Percentiles rank a stretch among this genome's conserved stretches.
Conservation (phyloP, 2,797 vertebrate species). For the Chelmon rostratus region DNA sequence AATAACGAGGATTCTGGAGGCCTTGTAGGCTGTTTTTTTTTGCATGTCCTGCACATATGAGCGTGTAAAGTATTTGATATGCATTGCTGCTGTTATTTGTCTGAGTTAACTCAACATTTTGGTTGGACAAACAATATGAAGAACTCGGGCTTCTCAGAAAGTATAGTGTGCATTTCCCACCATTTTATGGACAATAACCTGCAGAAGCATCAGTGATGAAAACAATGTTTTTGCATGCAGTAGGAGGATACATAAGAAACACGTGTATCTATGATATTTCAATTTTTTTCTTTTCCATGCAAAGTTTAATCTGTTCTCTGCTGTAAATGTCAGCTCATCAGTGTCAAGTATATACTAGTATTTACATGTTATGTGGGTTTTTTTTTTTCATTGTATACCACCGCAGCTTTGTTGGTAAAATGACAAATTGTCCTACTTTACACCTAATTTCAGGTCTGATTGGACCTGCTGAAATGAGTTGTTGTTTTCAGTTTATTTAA, state of each 20-base stretch:
- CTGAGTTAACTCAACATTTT: neutral
- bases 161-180: neutral
- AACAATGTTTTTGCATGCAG: no score
- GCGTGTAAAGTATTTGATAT: neutral
- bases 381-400: no score
- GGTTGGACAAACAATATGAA: neutral
- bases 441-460: neutral
- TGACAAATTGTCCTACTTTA: neutral
- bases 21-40: neutral
- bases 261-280: neutral
- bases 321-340: no score
- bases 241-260: neutral
- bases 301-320: no score
- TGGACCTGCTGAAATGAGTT: neutral
- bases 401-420: neutral
- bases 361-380: no score
- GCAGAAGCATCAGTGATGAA: neutral
- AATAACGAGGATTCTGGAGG: no score
- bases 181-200: neutral
- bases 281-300: no score
- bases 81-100: neutral
- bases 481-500: neutral
- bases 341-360: no score
- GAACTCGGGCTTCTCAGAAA: neutral
- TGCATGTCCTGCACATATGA: neutral